Percentiles rank a stretch among this genome's conserved stretches.
Evolutionary conservation across 2,888 invertebrate genomes (phyloP).

Genomic region (Leucophenga montana): DNA sequence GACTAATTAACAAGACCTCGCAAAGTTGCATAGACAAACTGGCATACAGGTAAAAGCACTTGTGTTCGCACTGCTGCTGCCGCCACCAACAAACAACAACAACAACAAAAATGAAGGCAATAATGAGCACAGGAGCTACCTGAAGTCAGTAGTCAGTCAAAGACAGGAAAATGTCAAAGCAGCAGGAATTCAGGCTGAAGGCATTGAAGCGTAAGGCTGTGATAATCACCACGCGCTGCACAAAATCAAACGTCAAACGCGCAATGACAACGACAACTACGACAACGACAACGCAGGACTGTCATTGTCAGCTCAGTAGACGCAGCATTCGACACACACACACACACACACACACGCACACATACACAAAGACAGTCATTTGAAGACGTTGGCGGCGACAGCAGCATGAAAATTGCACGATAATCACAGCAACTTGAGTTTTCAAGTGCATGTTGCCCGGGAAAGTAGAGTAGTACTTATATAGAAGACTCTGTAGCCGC

Average conservation of each 20-base stretch:
- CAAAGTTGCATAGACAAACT: background rate
- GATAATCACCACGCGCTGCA: slow-evolving; percentile 63
- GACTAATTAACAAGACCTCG: background rate
- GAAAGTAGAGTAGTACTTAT: slow-evolving; percentile 1
- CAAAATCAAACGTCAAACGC: slow-evolving; percentile 65
- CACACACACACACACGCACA: background rate
- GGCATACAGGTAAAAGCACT: too few relatives aligned
- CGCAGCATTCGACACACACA: background rate
- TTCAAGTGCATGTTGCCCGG: slow-evolving; percentile 51
- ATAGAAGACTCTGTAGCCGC: background rate
- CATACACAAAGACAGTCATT: too few relatives aligned
- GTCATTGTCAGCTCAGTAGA: slow-evolving; percentile 47
- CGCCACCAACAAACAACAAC: background rate
- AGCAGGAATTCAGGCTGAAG: slow-evolving; percentile 28
- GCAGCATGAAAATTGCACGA: slow-evolving; percentile 56
- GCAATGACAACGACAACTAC: slow-evolving; percentile 30
- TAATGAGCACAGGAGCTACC: background rate
- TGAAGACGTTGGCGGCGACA: slow-evolving; percentile 55
- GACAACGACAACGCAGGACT: slow-evolving; percentile 33
- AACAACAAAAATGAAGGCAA: slow-evolving; percentile 5
- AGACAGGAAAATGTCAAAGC: background rate
- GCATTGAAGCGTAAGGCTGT: slow-evolving; percentile 64
- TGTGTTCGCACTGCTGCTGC: too few relatives aligned
- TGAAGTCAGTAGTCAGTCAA: background rate
- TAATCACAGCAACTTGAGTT: slow-evolving; percentile 65